Evolutionary conservation across 2,113 vertebrate species (phyloP).

Genomic region (Dolichotis patagonum): DNA sequence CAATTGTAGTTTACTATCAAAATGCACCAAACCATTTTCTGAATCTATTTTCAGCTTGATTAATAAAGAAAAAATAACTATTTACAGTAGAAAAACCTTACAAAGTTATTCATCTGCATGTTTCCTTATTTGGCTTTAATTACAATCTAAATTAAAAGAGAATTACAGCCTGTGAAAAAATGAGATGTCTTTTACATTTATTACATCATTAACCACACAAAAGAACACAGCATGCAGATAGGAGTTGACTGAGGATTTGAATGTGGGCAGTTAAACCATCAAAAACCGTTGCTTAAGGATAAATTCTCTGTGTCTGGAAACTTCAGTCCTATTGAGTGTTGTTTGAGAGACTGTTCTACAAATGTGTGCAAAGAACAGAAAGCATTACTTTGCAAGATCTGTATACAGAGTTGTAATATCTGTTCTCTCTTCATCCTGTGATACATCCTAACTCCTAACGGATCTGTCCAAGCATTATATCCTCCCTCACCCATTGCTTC

Average conservation of each 20-base stretch:
- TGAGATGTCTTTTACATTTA: slow-evolving; percentile 53
- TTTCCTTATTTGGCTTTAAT: slow-evolving; percentile 74
- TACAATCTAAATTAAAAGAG: slow-evolving; percentile 78
- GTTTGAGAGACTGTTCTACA: neutral
- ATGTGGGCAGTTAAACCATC: slow-evolving; percentile 31
- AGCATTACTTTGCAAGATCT: neutral
- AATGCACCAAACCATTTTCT: slow-evolving; percentile 67
- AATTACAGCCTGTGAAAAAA: slow-evolving; percentile 52
- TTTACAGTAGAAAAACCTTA: slow-evolving; percentile 62
- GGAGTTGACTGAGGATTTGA: slow-evolving; percentile 44
- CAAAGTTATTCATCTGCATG: slow-evolving; percentile 67
- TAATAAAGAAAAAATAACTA: slow-evolving; percentile 68
- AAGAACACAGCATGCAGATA: neutral
- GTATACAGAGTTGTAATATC: neutral
- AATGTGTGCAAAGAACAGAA: neutral
- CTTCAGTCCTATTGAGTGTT: neutral
- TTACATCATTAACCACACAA: slow-evolving; percentile 28
- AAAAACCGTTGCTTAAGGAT: neutral
- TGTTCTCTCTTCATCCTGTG: neutral
- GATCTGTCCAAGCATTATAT: neutral
- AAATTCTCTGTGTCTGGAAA: slow-evolving; percentile 54
- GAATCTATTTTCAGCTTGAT: slow-evolving; percentile 67
- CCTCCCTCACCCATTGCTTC: neutral
- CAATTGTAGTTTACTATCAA: slow-evolving; percentile 66
- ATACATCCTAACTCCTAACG: neutral